Conservation (phyloP, 2,797 vertebrate genomes). For the Choloepus didactylus region DNA sequence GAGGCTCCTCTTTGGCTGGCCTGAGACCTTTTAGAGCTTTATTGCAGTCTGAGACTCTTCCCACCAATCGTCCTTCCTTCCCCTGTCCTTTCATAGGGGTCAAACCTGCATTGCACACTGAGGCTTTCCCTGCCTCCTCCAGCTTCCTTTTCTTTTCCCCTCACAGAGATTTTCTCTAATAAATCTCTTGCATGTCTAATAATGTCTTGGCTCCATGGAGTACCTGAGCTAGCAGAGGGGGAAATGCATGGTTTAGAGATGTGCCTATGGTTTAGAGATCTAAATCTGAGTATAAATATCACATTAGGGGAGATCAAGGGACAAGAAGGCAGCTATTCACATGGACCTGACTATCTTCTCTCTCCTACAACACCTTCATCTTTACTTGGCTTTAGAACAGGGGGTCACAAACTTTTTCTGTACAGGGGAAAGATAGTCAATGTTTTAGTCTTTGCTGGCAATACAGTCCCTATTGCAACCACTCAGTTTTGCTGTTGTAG, state of each 20-base stretch:
- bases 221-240: not conserved
- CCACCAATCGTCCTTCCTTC: not conserved
- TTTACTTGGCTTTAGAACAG: not conserved
- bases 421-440: not conserved
- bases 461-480: not conserved
- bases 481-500: not conserved
- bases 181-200: not conserved
- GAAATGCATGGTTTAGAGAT: not conserved
- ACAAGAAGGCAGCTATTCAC: not conserved
- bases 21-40: not conserved
- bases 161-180: not conserved
- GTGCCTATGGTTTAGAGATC: not conserved
- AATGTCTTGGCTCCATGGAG: not conserved
- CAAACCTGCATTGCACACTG: not conserved
- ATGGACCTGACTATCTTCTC: not conserved
- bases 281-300: not conserved
- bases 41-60: not conserved
- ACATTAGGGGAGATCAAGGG: not conserved
- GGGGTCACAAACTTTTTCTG: not conserved
- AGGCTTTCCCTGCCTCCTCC: not conserved
- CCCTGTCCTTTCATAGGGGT: not conserved
- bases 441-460: not conserved
- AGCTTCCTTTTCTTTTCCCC: accelerated
- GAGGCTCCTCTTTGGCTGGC: not conserved
- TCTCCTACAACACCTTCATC: not conserved